Conservation (phyloP, 1,140 invertebrate species). For the Agrypnia vestita region DNA sequence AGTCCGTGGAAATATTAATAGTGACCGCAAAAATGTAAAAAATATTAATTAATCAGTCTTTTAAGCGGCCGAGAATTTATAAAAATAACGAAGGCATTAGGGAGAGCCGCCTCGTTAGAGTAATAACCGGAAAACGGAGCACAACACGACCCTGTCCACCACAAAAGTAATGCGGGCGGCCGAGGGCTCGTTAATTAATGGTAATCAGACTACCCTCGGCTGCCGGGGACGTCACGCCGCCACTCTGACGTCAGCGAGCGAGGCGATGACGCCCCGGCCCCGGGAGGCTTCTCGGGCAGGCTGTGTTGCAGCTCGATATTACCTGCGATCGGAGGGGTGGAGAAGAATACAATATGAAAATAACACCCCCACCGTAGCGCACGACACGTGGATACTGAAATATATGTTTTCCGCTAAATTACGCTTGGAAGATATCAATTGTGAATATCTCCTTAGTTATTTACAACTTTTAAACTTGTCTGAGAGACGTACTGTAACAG, state of each 20-base stretch:
- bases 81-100: slow-evolving; percentile 3
- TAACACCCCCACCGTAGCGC: no score
- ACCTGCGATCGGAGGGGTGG: no score
- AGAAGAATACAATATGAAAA: no score
- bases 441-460: no score
- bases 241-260: background rate
- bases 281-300: background rate
- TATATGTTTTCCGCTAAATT: no score
- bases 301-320: background rate
- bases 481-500: no score
- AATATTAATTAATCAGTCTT: no score
- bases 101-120: background rate
- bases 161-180: background rate
- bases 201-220: slow-evolving; percentile 21
- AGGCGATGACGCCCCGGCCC: background rate
- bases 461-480: no score
- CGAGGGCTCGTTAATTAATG: slow-evolving; percentile 15
- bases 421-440: no score
- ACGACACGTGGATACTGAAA: no score
- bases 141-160: background rate
- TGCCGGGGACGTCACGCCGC: background rate
- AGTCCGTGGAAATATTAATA: no score
- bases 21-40: no score
- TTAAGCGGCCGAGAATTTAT: background rate
- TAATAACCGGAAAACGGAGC: background rate